Evolutionary conservation across 2,888 invertebrate species (phyloP), one percentile per base, ranked within the genome.

Genomic region (Hirtodrosophila histrioides): DNA sequence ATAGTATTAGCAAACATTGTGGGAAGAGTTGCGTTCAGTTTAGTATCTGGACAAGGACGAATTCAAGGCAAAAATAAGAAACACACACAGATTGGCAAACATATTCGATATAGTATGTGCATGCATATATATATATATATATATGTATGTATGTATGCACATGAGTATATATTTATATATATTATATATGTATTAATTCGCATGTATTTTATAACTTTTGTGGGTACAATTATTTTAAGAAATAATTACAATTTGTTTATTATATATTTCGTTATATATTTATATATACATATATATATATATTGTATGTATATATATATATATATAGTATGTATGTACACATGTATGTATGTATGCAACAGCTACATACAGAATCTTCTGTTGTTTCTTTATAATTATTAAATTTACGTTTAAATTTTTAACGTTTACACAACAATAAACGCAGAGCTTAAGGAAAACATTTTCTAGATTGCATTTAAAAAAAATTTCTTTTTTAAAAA

Each of bases 201-300:
- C 67, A 67, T 75, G 62, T 74, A 71, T 76, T 76, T 76, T 71
- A 67, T 80, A 86, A 77, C 78, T 65, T 17, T 17, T 65, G 48
- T 63, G 81, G 64, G 41, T 70, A 86, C 64, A 86, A 77, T 86
- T 84, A 81, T 84, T 77, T 76, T 65, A 63, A 71, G 85, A 84
- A 74, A 68, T 87, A 87, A 87, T 82, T 82, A 87, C 81, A 82
- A 63, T 75, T 83, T 68, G 68, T 75, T 63, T 62, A 71, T 31
- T 31, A 31, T 31, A 31, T 31, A 31, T 62, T 62, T 49, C 61
- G 40, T 17, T 40, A 56, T 67, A 31, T 40, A 56, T 67, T 64
- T 40, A 65, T 51, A 63, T 46, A 63, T 41, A 40, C 49, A 44
- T 46, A 43, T 69, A 50, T 54, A 51, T 43, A 31, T 31, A 31